These are phyloP conservation scores for Aselliscus stoliczkanus DNA, from an alignment of 2,797 vertebrate species.

Conservation along the genomic window DNA sequence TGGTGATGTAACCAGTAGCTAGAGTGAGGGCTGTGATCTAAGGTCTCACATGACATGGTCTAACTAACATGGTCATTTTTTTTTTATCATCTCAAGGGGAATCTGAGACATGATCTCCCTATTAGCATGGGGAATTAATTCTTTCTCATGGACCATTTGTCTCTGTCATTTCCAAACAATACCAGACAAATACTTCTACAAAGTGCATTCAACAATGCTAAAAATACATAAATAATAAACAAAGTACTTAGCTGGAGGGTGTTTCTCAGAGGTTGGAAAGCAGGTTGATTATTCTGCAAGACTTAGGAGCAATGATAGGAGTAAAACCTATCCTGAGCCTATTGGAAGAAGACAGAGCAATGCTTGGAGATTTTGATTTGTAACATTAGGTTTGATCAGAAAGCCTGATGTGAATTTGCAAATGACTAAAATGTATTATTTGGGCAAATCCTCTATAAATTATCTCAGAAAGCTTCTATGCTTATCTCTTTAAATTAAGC, in stretches of 20 bases:
- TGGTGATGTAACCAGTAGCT: neutral
- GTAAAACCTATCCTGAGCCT: neutral
- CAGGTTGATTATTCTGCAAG: neutral
- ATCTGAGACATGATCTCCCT: neutral
- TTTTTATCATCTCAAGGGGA: neutral
- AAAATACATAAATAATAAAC: neutral
- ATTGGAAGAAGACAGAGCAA: neutral
- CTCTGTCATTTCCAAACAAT: slow-evolving; percentile 21
- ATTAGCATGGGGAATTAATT: neutral
- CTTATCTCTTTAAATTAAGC: neutral
- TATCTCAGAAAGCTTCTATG: neutral
- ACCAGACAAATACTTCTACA: neutral
- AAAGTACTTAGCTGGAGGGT: neutral
- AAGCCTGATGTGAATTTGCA: neutral
- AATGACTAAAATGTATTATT: neutral
- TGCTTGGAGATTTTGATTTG: neutral
- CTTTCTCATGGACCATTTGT: neutral
- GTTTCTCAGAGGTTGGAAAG: neutral
- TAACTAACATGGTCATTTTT: neutral
- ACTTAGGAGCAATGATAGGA: neutral
- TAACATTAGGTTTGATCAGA: neutral
- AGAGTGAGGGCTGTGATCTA: neutral
- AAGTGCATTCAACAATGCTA: neutral
- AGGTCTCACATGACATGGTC: neutral
- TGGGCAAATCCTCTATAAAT: neutral